Evolutionary conservation across 2,113 vertebrate species (phyloP), one percentile per base, ranked within the genome.

Genomic region (Arvicanthis niloticus): DNA sequence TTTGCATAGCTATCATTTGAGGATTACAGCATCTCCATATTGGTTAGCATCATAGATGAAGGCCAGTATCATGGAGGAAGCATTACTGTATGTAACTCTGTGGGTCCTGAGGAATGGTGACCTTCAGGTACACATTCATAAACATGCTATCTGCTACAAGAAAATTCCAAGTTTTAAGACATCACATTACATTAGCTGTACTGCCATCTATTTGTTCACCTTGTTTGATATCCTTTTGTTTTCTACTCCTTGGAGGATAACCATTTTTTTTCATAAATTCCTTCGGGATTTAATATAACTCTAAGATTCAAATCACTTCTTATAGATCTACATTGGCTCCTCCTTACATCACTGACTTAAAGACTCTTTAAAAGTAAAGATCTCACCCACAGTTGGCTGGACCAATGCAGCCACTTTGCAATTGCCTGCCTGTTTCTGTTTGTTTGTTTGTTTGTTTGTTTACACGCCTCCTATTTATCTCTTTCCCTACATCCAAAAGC

Each of bases 1-100:
- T 97, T 95, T 75, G 62, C 34, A 91, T 51, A 93, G 68, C 91
- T 96, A 90, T 97, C 97, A 96, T 97, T 97, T 98, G 70, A 94
- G 94, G 96, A 97, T 97, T 96, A 97, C n/a, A 67, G 84, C 82
- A 82, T 96, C 91, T 97, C 91, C 56, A 78, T 93, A 93, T 78
- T 84, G 96, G 96, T 96, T 95, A 93, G 94, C 40, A n/a, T 89
- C 94, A 78, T 56, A 84, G 76, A 95, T 93, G 51, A 80, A 89
- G 89, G 93, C 86, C 86, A 91, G 76, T 76, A 92, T 91, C 85
- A 42, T 42, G 31, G 88, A 86, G 48, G 73, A 88, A 96, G 58
- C 40, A 70, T 94, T 91, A 26, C 72, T 92, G 91, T 89, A 62
- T 87, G 88, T 90, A 89, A 88, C 86, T 95, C 62, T 91, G 85